Evolutionary conservation across 2,888 invertebrate genomes (phyloP).

Genomic region (Pycnomerus fuliginosus): DNA sequence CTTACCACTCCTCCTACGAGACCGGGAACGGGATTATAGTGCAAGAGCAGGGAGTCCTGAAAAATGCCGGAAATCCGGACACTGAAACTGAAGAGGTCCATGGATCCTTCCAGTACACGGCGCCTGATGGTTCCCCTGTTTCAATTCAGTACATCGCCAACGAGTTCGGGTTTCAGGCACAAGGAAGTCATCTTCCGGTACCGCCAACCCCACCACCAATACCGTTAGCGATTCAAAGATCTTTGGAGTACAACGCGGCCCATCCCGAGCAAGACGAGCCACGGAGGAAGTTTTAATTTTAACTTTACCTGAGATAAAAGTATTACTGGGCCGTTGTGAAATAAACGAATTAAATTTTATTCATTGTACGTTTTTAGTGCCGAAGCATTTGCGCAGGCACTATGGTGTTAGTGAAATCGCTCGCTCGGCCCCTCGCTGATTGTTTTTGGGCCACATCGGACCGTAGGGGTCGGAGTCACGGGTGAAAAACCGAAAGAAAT

Average conservation of each 20-base stretch:
- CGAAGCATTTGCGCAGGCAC: too few relatives aligned
- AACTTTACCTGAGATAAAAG: not conserved
- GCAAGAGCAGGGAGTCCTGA: constrained; percentile 47
- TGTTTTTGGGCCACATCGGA: too few relatives aligned
- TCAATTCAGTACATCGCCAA: constrained; percentile 63
- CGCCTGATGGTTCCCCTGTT: constrained; percentile 44
- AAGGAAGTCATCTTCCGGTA: constrained; percentile 59
- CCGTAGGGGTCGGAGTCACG: too few relatives aligned
- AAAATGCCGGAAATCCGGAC: constrained; percentile 37
- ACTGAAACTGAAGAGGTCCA: constrained; percentile 40
- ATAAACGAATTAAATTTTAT: constrained; percentile 2
- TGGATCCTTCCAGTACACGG: constrained; percentile 34
- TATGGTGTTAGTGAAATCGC: too few relatives aligned
- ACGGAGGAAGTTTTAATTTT: constrained; percentile 13
- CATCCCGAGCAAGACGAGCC: constrained; percentile 57
- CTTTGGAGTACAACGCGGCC: constrained; percentile 66
- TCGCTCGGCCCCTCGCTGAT: too few relatives aligned
- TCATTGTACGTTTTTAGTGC: too few relatives aligned
- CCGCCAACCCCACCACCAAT: constrained; percentile 67
- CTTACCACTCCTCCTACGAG: constrained; percentile 53
- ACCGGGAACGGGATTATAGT: constrained; percentile 56
- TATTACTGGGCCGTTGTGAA: constrained; percentile 2
- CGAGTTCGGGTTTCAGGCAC: constrained; percentile 68
- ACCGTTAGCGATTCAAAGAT: constrained; percentile 66
- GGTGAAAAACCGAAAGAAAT: too few relatives aligned